These are phyloP conservation scores for Etheostoma spectabile DNA, from an alignment of 2,113 vertebrate genomes.

Conservation along the genomic window DNA sequence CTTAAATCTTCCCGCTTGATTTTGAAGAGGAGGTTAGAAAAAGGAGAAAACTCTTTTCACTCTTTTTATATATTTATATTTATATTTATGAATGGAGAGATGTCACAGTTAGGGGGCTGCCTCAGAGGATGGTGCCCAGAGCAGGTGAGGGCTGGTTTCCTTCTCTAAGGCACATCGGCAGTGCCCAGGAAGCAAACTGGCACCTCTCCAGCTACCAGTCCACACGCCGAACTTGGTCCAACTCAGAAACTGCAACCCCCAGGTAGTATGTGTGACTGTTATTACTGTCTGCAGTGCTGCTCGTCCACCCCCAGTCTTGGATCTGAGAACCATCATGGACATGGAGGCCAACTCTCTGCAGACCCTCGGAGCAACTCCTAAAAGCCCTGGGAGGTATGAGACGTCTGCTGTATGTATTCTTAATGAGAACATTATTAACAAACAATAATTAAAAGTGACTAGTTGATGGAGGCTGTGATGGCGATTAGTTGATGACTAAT, in stretches of 20 bases:
- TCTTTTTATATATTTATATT: too few relatives aligned
- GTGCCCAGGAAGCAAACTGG: too few relatives aligned
- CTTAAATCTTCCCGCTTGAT: slow-evolving; percentile 12
- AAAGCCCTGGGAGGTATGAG: slow-evolving; percentile 82
- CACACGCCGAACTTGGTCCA: too few relatives aligned
- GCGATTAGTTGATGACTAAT: background rate
- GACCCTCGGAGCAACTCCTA: slow-evolving; percentile 87
- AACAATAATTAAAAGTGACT: background rate
- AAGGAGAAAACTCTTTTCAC: too few relatives aligned
- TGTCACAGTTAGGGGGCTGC: too few relatives aligned
- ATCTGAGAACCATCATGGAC: slow-evolving; percentile 97
- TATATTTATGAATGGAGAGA: too few relatives aligned
- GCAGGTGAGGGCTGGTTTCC: too few relatives aligned
- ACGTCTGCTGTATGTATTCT: background rate
- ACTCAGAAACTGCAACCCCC: too few relatives aligned
- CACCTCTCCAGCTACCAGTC: too few relatives aligned
- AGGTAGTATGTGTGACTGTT: slow-evolving; percentile 24
- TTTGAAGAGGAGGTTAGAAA: background rate
- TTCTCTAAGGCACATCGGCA: too few relatives aligned
- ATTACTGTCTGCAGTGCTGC: slow-evolving; percentile 78
- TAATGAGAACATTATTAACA: background rate
- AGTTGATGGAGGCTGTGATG: background rate
- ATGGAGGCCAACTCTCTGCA: slow-evolving; percentile 91
- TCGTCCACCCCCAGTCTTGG: slow-evolving; percentile 88
- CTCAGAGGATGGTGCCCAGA: too few relatives aligned